These are phyloP conservation scores for Henicopernis longicauda DNA, from an alignment of 2,113 vertebrate genomes.

Conservation along the genomic window DNA sequence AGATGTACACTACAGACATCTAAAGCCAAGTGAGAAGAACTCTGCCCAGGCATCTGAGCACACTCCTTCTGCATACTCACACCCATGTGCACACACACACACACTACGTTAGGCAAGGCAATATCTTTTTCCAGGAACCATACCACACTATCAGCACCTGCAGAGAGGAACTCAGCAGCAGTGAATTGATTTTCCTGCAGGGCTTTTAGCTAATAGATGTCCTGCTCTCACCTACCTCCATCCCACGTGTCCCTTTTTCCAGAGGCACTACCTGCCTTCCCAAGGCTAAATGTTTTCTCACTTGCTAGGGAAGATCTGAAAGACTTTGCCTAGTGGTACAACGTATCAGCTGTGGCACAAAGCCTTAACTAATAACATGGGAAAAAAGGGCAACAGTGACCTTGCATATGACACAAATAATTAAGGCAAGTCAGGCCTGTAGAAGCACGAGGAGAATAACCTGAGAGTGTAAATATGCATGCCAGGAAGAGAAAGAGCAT, in stretches of 20 bases:
- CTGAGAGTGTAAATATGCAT: background rate
- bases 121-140: background rate
- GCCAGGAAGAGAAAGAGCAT: background rate
- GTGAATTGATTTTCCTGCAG: background rate
- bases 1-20: background rate
- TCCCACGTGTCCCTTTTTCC: background rate
- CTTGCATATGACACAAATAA: background rate
- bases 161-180: background rate
- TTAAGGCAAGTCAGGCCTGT: background rate
- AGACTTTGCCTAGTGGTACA: background rate
- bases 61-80: background rate
- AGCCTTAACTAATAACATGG: background rate
- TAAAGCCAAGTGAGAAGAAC: background rate
- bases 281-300: background rate
- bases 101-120: background rate
- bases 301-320: background rate
- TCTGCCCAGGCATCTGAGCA: background rate
- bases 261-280: background rate
- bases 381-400: background rate
- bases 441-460: background rate
- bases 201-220: background rate
- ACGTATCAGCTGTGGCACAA: background rate
- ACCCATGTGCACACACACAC: background rate
- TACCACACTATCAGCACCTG: background rate
- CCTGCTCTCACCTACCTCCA: background rate